phyloP scores from a whole-genome alignment of 2,888 invertebrate genomes.

The Macrophya annulata region DNA sequence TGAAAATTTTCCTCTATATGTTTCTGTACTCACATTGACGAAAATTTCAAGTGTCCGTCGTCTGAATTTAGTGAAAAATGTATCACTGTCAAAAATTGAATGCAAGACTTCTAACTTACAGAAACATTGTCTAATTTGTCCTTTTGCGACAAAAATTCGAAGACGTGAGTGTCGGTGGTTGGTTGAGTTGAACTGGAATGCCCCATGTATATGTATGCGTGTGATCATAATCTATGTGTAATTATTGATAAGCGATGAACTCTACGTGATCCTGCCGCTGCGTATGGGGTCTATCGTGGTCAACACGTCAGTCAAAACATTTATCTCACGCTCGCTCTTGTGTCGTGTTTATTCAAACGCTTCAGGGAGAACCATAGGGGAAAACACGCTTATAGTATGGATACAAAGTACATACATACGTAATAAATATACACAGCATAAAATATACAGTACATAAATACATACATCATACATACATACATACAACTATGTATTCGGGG shows the following conservation, averaged over 20 bases:
- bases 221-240: conserved; percentile 1
- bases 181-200: too few species aligned
- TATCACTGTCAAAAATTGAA: too few species aligned
- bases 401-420: neutral
- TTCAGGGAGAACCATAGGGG: neutral
- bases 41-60: too few species aligned
- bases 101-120: too few species aligned
- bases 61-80: too few species aligned
- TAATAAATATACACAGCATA: too few species aligned
- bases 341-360: neutral
- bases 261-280: conserved; percentile 1
- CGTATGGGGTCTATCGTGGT: neutral
- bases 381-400: neutral
- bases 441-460: neutral
- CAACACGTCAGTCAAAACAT: neutral
- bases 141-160: too few species aligned
- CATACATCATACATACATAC: neutral
- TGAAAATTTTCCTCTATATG: too few species aligned
- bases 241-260: conserved; percentile 21
- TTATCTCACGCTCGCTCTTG: neutral
- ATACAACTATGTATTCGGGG: neutral
- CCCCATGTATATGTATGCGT: neutral
- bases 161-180: too few species aligned
- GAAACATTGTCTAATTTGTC: too few species aligned
- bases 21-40: too few species aligned